Percentiles rank a stretch among this genome's conserved stretches.
These are phyloP conservation scores for Synchiropus splendidus DNA, from an alignment of 2,113 vertebrate species.

Conservation along the genomic window DNA sequence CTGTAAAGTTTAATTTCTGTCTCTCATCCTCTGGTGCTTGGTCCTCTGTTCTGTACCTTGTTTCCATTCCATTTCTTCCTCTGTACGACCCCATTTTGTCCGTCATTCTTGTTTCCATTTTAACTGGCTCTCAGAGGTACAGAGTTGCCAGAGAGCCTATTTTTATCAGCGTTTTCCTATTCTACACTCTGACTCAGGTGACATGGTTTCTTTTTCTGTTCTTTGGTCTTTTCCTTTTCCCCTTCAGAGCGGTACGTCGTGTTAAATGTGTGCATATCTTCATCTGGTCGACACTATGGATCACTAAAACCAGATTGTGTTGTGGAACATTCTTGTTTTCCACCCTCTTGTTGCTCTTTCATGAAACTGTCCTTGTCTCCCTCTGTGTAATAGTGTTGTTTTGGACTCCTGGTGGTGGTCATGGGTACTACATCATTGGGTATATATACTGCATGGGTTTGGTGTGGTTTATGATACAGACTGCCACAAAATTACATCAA, in stretches of 20 bases:
- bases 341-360: conserved; percentile 29
- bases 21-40: conserved; percentile 38
- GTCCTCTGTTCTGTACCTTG: conserved; percentile 42
- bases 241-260: conserved; percentile 4
- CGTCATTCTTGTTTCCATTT: conserved; percentile 16
- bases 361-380: conserved; percentile 64
- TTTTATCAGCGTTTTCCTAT: conserved; percentile 78
- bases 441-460: conserved; percentile 75
- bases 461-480: conserved; percentile 36
- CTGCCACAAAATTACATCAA: conserved; percentile 40
- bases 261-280: conserved; percentile 1
- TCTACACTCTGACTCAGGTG: conserved; percentile 85
- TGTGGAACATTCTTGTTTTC: conserved; percentile 7
- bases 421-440: conserved; percentile 70
- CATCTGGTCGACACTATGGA: conserved; percentile 1
- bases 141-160: conserved; percentile 90
- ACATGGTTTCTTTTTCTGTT: conserved; percentile 45
- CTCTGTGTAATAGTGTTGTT: conserved; percentile 69
- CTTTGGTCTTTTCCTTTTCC: conserved; percentile 4
- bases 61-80: conserved; percentile 26
- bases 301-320: not conserved
- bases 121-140: conserved; percentile 74
- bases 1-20: conserved; percentile 21
- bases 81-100: conserved; percentile 34
- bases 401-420: conserved; percentile 71